Evolutionary conservation across 1,140 invertebrate genomes (phyloP), one percentile per base, ranked within the genome.

Genomic region (Eumaeus atala): DNA sequence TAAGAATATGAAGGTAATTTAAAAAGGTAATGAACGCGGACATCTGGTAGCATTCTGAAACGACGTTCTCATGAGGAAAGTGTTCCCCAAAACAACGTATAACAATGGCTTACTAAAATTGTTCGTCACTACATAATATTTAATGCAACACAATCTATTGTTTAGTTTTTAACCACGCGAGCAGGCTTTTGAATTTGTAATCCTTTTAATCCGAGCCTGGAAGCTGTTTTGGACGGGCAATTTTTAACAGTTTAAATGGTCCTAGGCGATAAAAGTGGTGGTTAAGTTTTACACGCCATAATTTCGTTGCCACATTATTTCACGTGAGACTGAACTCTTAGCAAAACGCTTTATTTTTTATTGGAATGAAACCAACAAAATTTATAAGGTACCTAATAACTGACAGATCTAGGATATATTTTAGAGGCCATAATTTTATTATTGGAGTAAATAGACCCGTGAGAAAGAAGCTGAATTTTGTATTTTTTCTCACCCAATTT

Each of bases 101-200:
- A 28, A 28, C 21, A 40, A n/a, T n/a, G 35, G 35, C 35, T 37
- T 7, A 17, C 21, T 3, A 28, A 6, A 6, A 28, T 44, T 14
- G 1, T 44, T 16, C 40, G 12, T 44, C 16, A 44, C 40, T 3
- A 9, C 35, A 16, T 44, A 16, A 8, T 14, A 16, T 16, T 8
- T 17, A 51, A 38, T 18, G 35, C 50, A 51, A 51, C 28, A 6
- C 21, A 52, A 28, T 40, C 51, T 52, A 52, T 52, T 52, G 51
- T 52, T 51, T 21, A 52, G 40, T 42, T 52, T 51, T 52, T 42
- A 42, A 36, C 51, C 51, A 52, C 51, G 18, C 51, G 51, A 52
- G 17, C 51, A 36, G 34, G 33, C 37, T 52, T 52, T 52, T 52
- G 33, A 52, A 52, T 36, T 52, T 52, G 4, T 52, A 52, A 52